Base-by-base conservation (phyloP, 2,888 invertebrate genomes). In the Cryptosula pallasiana region DNA sequence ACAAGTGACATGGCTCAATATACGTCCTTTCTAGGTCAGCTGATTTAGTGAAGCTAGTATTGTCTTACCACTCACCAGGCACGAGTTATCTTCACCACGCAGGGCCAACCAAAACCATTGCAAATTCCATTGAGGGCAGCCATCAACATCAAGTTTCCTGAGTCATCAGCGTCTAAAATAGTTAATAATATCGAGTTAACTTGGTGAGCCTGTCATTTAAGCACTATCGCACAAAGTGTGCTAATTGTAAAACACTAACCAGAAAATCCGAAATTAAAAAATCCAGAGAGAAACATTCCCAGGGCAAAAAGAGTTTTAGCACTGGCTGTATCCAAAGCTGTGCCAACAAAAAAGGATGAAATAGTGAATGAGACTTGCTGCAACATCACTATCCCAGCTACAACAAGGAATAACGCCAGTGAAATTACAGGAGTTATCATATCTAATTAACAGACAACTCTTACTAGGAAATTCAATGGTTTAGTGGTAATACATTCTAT, bases 41-140 rank as follows among this genome's bases (percentile, higher is more conserved):
- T n/a, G n/a, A n/a, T n/a, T n/a, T n/a, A n/a, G n/a, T n/a, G n/a
- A n/a, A n/a, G n/a, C n/a, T n/a, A n/a, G n/a, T n/a, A n/a, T n/a
- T n/a, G n/a, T 45, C 9, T 45, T 45, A 9, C 45, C 5, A 34
- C 63, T 63, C 32, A 63, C 63, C 63, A 63, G 29, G 20, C 27
- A 16, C 63, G 20, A 9, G 27, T 32, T 5, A 63, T 34, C 34
- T 63, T 20, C 9, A 63, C 63, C 32, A 32, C 63, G 32, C 63
- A 63, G 13, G 63, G 63, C 63, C 63, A 63, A 27, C 63, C 63
- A 63, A 63, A 63, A 9, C 63, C 63, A 32, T 63, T 63, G 32
- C 25, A 25, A 29, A 63, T 63, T 13, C 63, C 63, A 9, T 25
- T 27, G 13, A 63, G 13, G 9, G 63, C 16, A 32, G 63, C 63